phyloP scores from a whole-genome alignment of 2,113 vertebrate genomes.

The Solea senegalensis region DNA sequence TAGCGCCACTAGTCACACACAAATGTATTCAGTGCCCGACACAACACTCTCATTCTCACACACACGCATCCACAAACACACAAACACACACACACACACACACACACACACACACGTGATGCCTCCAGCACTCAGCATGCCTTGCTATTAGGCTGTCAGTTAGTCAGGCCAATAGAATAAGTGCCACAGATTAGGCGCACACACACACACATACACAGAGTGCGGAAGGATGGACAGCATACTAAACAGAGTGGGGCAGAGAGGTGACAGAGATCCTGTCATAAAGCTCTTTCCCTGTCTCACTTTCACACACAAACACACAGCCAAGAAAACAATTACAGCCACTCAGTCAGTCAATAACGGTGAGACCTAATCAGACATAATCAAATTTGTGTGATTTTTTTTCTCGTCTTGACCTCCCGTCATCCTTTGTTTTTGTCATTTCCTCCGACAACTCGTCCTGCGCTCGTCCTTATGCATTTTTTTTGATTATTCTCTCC shows the following conservation, averaged over 20 bases:
- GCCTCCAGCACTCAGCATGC: slow-evolving; percentile 45
- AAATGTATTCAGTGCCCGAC: no score
- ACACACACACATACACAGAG: slow-evolving; percentile 50
- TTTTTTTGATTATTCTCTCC: background rate
- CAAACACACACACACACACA: slow-evolving; percentile 18
- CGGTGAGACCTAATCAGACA: slow-evolving; percentile 62
- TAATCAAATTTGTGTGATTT: slow-evolving; percentile 67
- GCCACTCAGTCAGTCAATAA: slow-evolving; percentile 62
- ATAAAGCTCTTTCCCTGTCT: slow-evolving; percentile 45
- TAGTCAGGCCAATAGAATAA: slow-evolving; percentile 78
- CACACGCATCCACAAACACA: slow-evolving; percentile 5
- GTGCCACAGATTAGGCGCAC: slow-evolving; percentile 67
- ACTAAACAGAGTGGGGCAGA: slow-evolving; percentile 62
- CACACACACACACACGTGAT: slow-evolving; percentile 18
- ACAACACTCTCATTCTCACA: background rate
- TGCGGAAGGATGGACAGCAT: slow-evolving; percentile 55
- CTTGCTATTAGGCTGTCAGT: slow-evolving; percentile 73
- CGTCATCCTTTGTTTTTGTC: slow-evolving; percentile 32
- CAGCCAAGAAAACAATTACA: slow-evolving; percentile 58
- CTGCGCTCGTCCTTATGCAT: background rate
- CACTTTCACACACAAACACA: slow-evolving; percentile 13
- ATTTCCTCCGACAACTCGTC: slow-evolving; percentile 15
- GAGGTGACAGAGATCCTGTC: slow-evolving; percentile 74
- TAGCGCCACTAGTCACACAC: no score
- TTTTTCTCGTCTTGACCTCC: slow-evolving; percentile 29